These are phyloP conservation scores for Anoura caudifer DNA, from an alignment of 2,113 vertebrate genomes.

Conservation along the genomic window DNA sequence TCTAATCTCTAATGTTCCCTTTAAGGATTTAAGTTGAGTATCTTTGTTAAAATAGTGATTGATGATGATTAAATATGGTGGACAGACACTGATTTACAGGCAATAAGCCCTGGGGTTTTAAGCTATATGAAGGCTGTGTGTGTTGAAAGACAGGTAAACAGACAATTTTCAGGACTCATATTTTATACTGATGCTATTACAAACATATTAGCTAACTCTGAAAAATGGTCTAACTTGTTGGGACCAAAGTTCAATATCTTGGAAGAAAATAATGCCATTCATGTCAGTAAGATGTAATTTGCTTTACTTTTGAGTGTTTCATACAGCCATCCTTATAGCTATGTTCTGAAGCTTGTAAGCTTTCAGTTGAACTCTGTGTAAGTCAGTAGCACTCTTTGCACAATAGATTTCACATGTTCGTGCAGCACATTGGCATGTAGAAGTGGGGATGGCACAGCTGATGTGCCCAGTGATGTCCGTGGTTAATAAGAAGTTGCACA, in stretches of 20 bases:
- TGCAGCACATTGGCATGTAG: background rate
- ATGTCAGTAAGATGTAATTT: background rate
- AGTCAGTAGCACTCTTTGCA: background rate
- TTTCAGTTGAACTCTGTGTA: background rate
- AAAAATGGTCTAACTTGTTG: background rate
- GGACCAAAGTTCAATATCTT: background rate
- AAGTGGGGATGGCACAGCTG: background rate
- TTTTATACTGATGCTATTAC: slow-evolving; percentile 6
- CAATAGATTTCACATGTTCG: background rate
- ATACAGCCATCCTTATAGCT: background rate
- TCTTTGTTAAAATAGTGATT: slow-evolving; percentile 12
- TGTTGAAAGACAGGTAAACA: background rate
- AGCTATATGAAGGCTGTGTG: background rate
- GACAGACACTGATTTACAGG: background rate
- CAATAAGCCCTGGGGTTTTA: background rate
- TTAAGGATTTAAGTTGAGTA: background rate
- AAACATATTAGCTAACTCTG: background rate
- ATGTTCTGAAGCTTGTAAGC: background rate
- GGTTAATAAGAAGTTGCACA: background rate
- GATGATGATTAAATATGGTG: background rate
- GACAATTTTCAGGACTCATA: background rate
- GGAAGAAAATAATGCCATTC: background rate
- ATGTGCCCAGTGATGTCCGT: background rate
- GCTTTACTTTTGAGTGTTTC: background rate
- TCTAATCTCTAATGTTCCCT: background rate